These are phyloP conservation scores for Pelochelys cantorii DNA, from an alignment of 2,797 vertebrate genomes.

Conservation along the genomic window DNA sequence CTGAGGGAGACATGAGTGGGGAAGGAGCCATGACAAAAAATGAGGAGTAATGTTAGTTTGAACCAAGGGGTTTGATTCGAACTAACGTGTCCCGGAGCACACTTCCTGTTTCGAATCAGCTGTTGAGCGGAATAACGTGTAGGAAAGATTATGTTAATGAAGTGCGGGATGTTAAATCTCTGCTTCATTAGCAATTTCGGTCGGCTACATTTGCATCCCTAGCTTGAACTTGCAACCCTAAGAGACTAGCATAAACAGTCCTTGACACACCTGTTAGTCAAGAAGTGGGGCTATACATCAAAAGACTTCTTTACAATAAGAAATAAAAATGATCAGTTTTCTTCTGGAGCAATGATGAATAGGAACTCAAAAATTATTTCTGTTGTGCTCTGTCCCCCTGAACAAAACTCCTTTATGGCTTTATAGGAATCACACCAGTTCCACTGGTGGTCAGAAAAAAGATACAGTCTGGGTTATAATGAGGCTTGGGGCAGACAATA, in stretches of 20 bases:
- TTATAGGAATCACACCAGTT: conserved; percentile 37
- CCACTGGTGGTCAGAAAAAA: conserved; percentile 66
- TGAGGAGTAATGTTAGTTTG: too few relatives aligned
- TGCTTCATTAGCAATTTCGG: too few relatives aligned
- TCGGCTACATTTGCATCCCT: too few relatives aligned
- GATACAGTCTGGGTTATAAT: conserved; percentile 28
- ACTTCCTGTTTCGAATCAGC: too few relatives aligned
- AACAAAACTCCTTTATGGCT: not conserved
- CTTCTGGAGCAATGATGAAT: conserved; percentile 57
- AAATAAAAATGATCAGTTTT: conserved; percentile 66
- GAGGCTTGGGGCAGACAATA: conserved; percentile 47
- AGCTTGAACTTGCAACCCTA: too few relatives aligned
- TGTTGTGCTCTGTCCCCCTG: conserved; percentile 58
- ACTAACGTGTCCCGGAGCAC: too few relatives aligned
- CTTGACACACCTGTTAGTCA: conserved; percentile 22
- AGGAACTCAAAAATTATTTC: conserved; percentile 53
- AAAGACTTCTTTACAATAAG: conserved; percentile 33
- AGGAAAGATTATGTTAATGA: too few relatives aligned
- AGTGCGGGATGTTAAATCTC: too few relatives aligned
- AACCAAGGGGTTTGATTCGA: too few relatives aligned
- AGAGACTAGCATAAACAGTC: not conserved
- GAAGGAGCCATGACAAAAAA: too few relatives aligned
- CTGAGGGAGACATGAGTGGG: too few relatives aligned
- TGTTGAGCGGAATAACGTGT: too few relatives aligned
- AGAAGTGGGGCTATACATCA: conserved; percentile 37